These are phyloP conservation scores for Takifugu flavidus DNA, from an alignment of 2,113 vertebrate species.

Conservation along the genomic window DNA sequence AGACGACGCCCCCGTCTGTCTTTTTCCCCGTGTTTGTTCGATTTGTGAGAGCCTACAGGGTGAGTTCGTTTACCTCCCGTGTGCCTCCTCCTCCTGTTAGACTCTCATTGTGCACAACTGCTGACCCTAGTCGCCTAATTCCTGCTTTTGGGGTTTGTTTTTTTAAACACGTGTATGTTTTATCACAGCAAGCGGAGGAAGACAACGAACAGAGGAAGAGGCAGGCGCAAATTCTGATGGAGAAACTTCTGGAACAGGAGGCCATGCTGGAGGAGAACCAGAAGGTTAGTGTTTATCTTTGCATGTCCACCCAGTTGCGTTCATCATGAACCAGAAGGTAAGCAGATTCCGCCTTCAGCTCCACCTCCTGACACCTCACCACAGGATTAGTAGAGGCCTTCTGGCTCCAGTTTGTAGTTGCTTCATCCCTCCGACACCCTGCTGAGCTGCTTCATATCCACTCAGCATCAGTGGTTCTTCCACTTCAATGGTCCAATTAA, in stretches of 20 bases:
- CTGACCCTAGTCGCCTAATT: neutral
- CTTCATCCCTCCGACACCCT: conserved; percentile 14
- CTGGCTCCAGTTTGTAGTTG: conserved; percentile 36
- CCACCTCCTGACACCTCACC: conserved; percentile 27
- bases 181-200: conserved; percentile 86
- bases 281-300: conserved; percentile 75
- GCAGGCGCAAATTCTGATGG: conserved; percentile 90
- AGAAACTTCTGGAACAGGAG: conserved; percentile 93
- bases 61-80: conserved; percentile 53
- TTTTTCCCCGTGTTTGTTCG: conserved; percentile 97
- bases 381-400: conserved; percentile 34
- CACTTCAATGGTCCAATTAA: conserved; percentile 26
- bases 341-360: conserved; percentile 16
- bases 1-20: conserved; percentile 92
- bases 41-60: conserved; percentile 94
- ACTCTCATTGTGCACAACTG: neutral
- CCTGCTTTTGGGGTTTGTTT: neutral
- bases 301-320: neutral
- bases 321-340: conserved; percentile 16
- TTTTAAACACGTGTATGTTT: neutral
- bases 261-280: conserved; percentile 86
- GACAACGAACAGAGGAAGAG: conserved; percentile 90
- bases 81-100: neutral
- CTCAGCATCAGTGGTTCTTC: conserved; percentile 27
- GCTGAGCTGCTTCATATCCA: conserved; percentile 37